These are phyloP conservation scores for Halictus ligatus DNA, from an alignment of 2,888 invertebrate species.

Conservation along the genomic window DNA sequence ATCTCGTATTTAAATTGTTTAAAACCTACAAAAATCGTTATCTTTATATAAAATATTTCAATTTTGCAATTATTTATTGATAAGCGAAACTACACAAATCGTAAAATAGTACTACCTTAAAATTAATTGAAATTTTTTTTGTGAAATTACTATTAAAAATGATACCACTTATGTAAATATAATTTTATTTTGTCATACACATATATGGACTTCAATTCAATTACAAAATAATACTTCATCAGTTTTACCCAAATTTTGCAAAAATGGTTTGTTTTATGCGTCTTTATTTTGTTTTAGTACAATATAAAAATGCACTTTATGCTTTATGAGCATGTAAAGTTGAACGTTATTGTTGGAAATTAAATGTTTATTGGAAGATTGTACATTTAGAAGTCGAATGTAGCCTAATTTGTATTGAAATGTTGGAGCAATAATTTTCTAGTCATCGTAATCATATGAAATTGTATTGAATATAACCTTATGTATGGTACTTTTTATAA, in stretches of 20 bases:
- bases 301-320: conserved; percentile 22
- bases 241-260: conserved; percentile 59
- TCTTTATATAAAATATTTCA: conserved; percentile 8
- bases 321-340: conserved; percentile 16
- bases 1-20: conserved; percentile 25
- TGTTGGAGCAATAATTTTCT: conserved; percentile 46
- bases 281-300: conserved; percentile 24
- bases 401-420: conserved; percentile 14
- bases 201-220: conserved; percentile 13
- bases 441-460: conserved; percentile 37
- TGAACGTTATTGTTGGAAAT: conserved; percentile 10
- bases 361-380: neutral
- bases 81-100: conserved; percentile 14
- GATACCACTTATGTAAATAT: conserved; percentile 49
- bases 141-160: conserved; percentile 47
- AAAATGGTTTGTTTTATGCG: conserved; percentile 12
- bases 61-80: conserved; percentile 21
- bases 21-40: conserved; percentile 18
- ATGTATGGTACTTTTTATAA: conserved; percentile 18
- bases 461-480: conserved; percentile 22
- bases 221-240: conserved; percentile 24
- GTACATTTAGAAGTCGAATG: conserved; percentile 1
- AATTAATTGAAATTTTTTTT: conserved; percentile 21
- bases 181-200: conserved; percentile 13
- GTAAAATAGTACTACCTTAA: conserved; percentile 17